Conservation (phyloP, 2,797 vertebrate genomes). For the Paguma larvata region DNA sequence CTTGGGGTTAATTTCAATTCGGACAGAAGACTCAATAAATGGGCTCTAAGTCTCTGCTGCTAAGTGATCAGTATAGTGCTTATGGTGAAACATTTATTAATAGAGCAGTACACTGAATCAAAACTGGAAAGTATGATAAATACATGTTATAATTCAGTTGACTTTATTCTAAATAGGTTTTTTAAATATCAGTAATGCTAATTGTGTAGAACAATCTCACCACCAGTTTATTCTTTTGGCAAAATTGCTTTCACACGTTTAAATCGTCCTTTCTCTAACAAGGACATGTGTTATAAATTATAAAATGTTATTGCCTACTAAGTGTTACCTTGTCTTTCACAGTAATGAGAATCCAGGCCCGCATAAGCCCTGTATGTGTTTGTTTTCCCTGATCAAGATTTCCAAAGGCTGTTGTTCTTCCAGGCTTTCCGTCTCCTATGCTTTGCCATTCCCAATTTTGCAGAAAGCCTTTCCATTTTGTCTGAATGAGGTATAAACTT, state of each 20-base stretch:
- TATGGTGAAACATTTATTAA: background rate
- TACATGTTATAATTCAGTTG: background rate
- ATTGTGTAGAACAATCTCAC: background rate
- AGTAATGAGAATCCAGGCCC: background rate
- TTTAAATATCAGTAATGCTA: background rate
- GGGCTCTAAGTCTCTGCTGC: background rate
- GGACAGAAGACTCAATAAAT: background rate
- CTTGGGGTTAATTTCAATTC: background rate
- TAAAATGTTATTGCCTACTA: background rate
- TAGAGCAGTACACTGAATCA: background rate
- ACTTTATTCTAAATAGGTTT: background rate
- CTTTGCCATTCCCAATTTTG: background rate
- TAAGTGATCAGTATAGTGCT: background rate
- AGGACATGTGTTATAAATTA: background rate
- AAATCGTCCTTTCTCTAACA: conserved; percentile 6
- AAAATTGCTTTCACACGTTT: conserved; percentile 24
- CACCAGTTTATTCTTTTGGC: background rate
- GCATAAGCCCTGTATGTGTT: background rate
- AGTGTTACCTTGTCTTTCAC: background rate
- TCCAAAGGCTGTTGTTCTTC: background rate
- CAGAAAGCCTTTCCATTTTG: background rate
- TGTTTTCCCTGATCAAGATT: background rate
- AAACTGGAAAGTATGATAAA: background rate
- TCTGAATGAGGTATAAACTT: background rate
- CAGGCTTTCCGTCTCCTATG: background rate